Conservation (phyloP, 2,797 vertebrate genomes). For the Serranus cabrilla region DNA sequence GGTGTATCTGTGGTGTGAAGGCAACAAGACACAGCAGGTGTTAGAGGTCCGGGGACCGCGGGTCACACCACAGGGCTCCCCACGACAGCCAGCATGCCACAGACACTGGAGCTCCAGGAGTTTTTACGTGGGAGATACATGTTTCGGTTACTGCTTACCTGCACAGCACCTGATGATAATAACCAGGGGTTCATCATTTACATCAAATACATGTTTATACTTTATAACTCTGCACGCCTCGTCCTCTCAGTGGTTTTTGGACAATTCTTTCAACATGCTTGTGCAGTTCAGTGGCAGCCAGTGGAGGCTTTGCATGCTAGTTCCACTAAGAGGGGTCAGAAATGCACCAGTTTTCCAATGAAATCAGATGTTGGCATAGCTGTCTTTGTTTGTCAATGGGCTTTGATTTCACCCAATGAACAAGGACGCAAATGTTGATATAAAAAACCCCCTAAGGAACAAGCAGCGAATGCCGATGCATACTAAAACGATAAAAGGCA, state of each 20-base stretch:
- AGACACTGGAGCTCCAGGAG: constrained; percentile 80
- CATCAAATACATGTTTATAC: constrained; percentile 35
- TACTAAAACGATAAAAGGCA: constrained; percentile 48
- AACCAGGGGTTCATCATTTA: constrained; percentile 57
- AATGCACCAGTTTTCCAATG: constrained; percentile 27
- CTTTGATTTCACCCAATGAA: constrained; percentile 35
- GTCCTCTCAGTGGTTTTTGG: constrained; percentile 35
- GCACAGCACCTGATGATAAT: constrained; percentile 64
- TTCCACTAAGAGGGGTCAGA: constrained; percentile 55
- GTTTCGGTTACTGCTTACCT: constrained; percentile 70
- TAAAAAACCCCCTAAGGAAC: constrained; percentile 51
- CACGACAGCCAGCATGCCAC: constrained; percentile 84
- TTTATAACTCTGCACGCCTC: constrained; percentile 17
- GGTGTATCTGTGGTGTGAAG: constrained; percentile 82
- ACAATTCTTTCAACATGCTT: constrained; percentile 73
- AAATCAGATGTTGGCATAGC: constrained; percentile 15
- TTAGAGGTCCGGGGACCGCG: constrained; percentile 20
- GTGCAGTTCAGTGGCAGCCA: constrained; percentile 72
- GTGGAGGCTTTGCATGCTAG: constrained; percentile 76
- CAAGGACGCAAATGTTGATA: background rate
- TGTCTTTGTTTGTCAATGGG: constrained; percentile 25
- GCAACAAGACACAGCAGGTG: constrained; percentile 36
- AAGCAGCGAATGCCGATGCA: constrained; percentile 50
- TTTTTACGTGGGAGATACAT: constrained; percentile 63
- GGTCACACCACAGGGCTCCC: constrained; percentile 45